A percentile compares a stretch with the other conserved stretches of the same genome.
Conservation (phyloP, 2,888 invertebrate genomes). For the Pemphredon lugubris region DNA sequence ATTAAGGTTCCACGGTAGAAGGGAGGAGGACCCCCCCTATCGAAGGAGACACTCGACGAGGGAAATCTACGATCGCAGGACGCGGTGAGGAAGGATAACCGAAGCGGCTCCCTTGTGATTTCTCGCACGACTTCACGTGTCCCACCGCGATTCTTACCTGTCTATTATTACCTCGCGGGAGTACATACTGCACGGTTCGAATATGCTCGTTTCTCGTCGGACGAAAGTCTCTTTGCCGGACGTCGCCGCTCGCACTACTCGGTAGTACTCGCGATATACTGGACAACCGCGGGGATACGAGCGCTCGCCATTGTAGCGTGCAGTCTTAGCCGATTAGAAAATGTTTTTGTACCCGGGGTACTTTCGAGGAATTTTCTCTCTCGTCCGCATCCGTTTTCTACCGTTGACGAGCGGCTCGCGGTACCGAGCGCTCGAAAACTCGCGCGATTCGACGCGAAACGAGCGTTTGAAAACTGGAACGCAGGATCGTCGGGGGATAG, state of each 20-base stretch:
- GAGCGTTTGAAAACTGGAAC: neutral
- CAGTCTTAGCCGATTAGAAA: no score
- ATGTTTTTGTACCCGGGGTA: no score
- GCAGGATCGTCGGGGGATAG: neutral
- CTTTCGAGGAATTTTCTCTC: neutral
- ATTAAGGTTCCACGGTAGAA: conserved; percentile 67
- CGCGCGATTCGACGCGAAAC: neutral
- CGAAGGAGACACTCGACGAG: conserved; percentile 50
- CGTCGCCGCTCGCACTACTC: no score
- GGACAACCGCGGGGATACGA: no score
- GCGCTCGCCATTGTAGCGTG: no score
- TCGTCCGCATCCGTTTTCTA: neutral
- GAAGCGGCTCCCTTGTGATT: conserved; percentile 53
- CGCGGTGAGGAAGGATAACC: conserved; percentile 25
- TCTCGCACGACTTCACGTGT: conserved; percentile 57
- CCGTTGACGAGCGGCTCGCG: neutral
- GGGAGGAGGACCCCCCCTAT: conserved; percentile 24
- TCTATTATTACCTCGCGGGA: conserved; percentile 36
- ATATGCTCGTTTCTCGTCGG: conserved; percentile 1
- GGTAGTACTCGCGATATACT: no score
- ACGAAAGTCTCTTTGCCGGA: neutral
- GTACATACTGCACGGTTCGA: conserved; percentile 24
- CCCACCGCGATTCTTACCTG: conserved; percentile 1
- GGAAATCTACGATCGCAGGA: conserved; percentile 45
- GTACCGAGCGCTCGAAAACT: neutral